Conservation (phyloP, 2,888 invertebrate species). For the Scelioninae gen. 2 region DNA sequence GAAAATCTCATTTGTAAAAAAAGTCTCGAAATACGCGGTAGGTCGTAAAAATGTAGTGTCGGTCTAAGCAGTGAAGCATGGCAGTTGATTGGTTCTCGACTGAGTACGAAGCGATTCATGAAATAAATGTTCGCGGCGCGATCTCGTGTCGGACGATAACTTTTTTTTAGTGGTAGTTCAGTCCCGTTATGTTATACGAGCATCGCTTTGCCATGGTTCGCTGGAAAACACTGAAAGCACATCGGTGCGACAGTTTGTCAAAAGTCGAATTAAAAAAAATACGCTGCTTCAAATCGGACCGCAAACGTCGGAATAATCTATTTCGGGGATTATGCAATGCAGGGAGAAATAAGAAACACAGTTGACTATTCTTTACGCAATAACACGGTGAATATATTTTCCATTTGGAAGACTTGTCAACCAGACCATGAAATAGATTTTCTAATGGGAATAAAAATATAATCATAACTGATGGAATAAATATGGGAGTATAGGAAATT, state of each 20-base stretch:
- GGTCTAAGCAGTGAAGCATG: conserved; percentile 22
- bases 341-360: conserved; percentile 17
- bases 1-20: too few relatives aligned
- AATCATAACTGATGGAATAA: conserved; percentile 48
- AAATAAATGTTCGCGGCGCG: conserved; percentile 38
- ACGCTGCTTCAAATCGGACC: conserved; percentile 20
- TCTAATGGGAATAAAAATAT: conserved; percentile 29
- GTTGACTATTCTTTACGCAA: conserved; percentile 46
- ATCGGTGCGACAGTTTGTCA: conserved; percentile 31
- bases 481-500: conserved; percentile 41
- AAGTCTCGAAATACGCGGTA: too few relatives aligned
- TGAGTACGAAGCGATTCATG: conserved; percentile 29
- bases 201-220: conserved; percentile 15
- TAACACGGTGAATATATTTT: conserved; percentile 58
- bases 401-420: conserved; percentile 50
- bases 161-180: conserved; percentile 31
- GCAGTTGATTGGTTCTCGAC: conserved; percentile 39
- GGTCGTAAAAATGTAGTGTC: too few relatives aligned
- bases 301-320: conserved; percentile 30
- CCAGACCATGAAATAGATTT: conserved; percentile 58
- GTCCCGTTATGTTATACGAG: conserved; percentile 38
- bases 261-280: conserved; percentile 35
- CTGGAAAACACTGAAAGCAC: conserved; percentile 16
- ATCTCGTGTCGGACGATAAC: conserved; percentile 40
- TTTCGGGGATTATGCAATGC: conserved; percentile 42